Percentiles rank a stretch among this genome's conserved stretches.
Conservation (phyloP, 2,888 invertebrate genomes). For the Minunthozetes semirufus region DNA sequence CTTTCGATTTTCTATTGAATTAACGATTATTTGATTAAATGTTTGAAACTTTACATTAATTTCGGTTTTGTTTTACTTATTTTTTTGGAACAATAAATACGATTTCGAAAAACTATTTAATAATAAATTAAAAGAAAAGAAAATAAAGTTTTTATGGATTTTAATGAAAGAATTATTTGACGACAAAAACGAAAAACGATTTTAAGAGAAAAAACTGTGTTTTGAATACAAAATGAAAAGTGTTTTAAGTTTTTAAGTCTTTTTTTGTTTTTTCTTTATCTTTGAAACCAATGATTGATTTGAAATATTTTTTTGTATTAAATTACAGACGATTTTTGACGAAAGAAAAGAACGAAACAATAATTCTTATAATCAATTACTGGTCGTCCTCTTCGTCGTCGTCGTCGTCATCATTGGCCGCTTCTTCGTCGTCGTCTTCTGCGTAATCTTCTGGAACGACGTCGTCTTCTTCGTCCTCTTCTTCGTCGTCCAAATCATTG, state of each 20-base stretch:
- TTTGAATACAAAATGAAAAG: slow-evolving; percentile 13
- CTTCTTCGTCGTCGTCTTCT: slow-evolving; percentile 36
- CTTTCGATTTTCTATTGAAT: no score
- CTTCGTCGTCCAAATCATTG: slow-evolving; percentile 34
- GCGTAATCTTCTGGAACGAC: slow-evolving; percentile 37
- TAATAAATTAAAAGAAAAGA: background rate
- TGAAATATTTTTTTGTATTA: background rate
- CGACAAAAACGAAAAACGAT: background rate
- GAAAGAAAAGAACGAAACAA: no score
- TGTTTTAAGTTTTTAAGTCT: background rate
- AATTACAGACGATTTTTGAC: background rate
- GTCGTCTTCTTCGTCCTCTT: slow-evolving; percentile 35
- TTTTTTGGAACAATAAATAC: background rate
- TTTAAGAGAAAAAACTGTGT: no score
- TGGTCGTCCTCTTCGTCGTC: slow-evolving; percentile 35
- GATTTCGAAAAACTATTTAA: background rate
- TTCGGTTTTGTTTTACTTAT: background rate
- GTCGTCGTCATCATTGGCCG: slow-evolving; percentile 26
- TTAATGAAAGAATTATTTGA: background rate
- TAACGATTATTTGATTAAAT: background rate
- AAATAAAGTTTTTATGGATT: background rate
- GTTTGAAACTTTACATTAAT: background rate
- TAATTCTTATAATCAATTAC: no score
- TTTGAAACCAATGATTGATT: background rate
- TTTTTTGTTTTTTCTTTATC: no score